phyloP scores from a whole-genome alignment of 2,888 invertebrate species.

The Ectropis crepuscularia region DNA sequence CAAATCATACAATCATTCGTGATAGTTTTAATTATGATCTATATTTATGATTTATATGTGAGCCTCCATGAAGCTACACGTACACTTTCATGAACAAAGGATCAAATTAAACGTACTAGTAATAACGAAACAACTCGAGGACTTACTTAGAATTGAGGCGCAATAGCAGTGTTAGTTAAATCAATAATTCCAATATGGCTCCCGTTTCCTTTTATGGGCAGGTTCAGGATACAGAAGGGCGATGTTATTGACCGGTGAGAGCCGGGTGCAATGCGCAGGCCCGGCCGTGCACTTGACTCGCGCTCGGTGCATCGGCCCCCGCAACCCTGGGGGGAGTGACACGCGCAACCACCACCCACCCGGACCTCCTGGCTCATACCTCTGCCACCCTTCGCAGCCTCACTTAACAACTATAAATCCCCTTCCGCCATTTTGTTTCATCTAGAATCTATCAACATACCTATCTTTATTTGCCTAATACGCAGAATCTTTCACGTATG shows the following conservation, averaged over 20 bases:
- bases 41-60: too few relatives aligned
- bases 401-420: conserved; percentile 41
- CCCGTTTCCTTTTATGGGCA: conserved; percentile 23
- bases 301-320: conserved; percentile 72
- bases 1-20: too few relatives aligned
- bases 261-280: conserved; percentile 67
- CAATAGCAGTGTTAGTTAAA: conserved; percentile 21
- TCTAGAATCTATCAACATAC: conserved; percentile 20
- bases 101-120: too few relatives aligned
- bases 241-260: conserved; percentile 75
- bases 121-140: too few relatives aligned
- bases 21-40: too few relatives aligned
- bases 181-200: conserved; percentile 21
- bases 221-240: conserved; percentile 29
- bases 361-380: conserved; percentile 35
- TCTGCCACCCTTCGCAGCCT: conserved; percentile 38
- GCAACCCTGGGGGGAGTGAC: conserved; percentile 51
- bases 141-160: background rate
- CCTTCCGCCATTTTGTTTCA: conserved; percentile 34
- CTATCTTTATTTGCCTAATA: background rate
- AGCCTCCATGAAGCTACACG: too few relatives aligned
- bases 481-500: background rate
- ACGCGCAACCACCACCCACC: conserved; percentile 47
- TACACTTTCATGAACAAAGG: too few relatives aligned
- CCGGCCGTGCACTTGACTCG: conserved; percentile 79